Evolutionary conservation across 2,888 invertebrate genomes (phyloP).

Genomic region (Colostygia pectinataria): DNA sequence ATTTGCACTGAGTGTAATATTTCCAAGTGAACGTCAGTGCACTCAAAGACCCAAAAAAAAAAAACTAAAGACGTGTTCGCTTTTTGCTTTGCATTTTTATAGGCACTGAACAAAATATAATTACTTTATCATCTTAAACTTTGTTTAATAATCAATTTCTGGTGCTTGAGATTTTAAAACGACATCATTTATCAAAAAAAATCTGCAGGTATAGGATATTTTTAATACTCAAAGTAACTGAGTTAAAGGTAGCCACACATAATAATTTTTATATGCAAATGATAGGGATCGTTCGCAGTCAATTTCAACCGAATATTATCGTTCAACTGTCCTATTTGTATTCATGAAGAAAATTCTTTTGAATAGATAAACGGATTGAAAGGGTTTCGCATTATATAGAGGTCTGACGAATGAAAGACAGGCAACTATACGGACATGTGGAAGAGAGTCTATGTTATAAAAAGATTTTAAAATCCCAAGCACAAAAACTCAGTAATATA

Average conservation of each 20-base stretch:
- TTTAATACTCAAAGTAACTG: conserved; percentile 14
- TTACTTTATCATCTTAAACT: too few species aligned
- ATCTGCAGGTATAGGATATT: too few species aligned
- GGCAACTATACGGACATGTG: conserved; percentile 24
- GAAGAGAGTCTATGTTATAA: background rate
- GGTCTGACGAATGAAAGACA: conserved; percentile 57
- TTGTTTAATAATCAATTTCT: too few species aligned
- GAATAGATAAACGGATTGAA: conserved; percentile 66
- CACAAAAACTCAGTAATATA: background rate
- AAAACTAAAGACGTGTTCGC: too few species aligned
- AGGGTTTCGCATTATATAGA: conserved; percentile 59
- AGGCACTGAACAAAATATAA: too few species aligned
- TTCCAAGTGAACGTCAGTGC: too few species aligned
- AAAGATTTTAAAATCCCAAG: conserved; percentile 1
- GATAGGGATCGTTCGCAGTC: conserved; percentile 54
- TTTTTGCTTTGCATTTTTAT: too few species aligned
- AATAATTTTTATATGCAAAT: conserved; percentile 38
- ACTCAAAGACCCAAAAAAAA: too few species aligned
- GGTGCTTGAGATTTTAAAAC: too few species aligned
- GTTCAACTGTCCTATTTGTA: conserved; percentile 63
- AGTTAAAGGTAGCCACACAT: conserved; percentile 23
- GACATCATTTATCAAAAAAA: too few species aligned
- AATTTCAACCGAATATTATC: conserved; percentile 62
- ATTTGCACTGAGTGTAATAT: too few species aligned
- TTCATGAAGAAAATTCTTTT: conserved; percentile 65